Conservation (phyloP, 1,140 invertebrate species). For the Octopus bimaculoides region DNA sequence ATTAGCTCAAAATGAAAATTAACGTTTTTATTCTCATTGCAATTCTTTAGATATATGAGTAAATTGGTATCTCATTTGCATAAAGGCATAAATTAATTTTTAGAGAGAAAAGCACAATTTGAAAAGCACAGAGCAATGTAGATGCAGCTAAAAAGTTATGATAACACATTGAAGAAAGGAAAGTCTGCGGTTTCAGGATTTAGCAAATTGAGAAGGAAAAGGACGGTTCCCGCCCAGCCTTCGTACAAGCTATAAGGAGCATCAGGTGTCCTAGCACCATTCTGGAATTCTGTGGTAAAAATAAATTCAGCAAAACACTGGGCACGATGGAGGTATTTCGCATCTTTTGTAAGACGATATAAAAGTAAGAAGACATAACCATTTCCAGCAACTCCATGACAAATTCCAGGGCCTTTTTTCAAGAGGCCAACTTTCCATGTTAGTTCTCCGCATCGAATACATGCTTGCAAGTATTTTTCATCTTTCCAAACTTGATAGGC, state of each 20-base stretch:
- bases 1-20: too few relatives aligned
- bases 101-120: too few relatives aligned
- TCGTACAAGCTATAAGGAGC: constrained; percentile 80
- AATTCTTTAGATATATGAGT: too few relatives aligned
- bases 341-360: constrained; percentile 72
- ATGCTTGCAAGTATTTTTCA: constrained; percentile 70
- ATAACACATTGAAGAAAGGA: constrained; percentile 80
- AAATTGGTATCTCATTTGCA: too few relatives aligned
- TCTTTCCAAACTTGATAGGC: constrained; percentile 76
- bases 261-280: constrained; percentile 74
- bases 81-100: too few relatives aligned
- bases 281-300: constrained; percentile 65
- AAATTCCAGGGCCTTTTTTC: constrained; percentile 74
- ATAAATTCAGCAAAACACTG: constrained; percentile 77
- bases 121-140: too few relatives aligned
- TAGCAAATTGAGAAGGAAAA: constrained; percentile 75
- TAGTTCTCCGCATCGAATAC: constrained; percentile 69
- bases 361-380: constrained; percentile 81
- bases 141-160: constrained; percentile 8
- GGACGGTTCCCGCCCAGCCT: constrained; percentile 80
- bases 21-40: too few relatives aligned
- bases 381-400: constrained; percentile 82
- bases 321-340: constrained; percentile 72
- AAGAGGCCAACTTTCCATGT: constrained; percentile 79
- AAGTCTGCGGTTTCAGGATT: constrained; percentile 74